Evolutionary conservation across 2,888 invertebrate species (phyloP).

Genomic region (Xestia xanthographa): DNA sequence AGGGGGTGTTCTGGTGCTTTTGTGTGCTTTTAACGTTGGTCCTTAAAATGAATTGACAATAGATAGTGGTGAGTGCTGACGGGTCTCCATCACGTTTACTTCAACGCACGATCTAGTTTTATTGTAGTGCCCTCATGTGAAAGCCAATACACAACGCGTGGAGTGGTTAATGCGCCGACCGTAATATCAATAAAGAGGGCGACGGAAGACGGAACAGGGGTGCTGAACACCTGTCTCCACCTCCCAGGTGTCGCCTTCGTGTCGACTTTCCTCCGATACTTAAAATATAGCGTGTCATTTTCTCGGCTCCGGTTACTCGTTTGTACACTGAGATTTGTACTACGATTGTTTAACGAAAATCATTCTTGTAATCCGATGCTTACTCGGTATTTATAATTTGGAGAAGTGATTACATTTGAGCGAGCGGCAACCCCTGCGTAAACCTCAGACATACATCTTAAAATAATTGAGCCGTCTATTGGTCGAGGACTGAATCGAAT

Average conservation of each 20-base stretch:
- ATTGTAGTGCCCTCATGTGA: constrained; percentile 78
- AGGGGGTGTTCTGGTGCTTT: constrained; percentile 26
- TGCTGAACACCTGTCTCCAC: constrained; percentile 75
- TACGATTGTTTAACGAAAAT: constrained; percentile 75
- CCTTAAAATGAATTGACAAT: constrained; percentile 59
- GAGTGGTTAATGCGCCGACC: constrained; percentile 85
- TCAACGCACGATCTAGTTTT: constrained; percentile 77
- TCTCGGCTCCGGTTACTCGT: constrained; percentile 82
- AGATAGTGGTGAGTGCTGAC: constrained; percentile 36
- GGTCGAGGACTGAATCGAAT: constrained; percentile 10
- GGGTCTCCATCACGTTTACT: constrained; percentile 51
- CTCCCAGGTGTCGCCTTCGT: constrained; percentile 78
- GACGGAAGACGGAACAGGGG: constrained; percentile 69
- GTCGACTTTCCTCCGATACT: constrained; percentile 84
- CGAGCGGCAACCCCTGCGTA: neutral
- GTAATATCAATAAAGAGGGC: constrained; percentile 86
- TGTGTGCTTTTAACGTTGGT: constrained; percentile 46
- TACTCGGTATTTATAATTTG: constrained; percentile 39
- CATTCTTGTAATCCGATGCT: constrained; percentile 72
- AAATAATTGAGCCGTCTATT: constrained; percentile 21
- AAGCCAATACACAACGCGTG: constrained; percentile 83
- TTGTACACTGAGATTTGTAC: constrained; percentile 82
- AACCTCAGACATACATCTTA: constrained; percentile 14
- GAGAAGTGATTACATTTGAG: constrained; percentile 28
- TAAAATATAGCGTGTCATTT: constrained; percentile 88